Evolutionary conservation across 2,113 vertebrate genomes (phyloP).

Genomic region (Caloenas nicobarica): DNA sequence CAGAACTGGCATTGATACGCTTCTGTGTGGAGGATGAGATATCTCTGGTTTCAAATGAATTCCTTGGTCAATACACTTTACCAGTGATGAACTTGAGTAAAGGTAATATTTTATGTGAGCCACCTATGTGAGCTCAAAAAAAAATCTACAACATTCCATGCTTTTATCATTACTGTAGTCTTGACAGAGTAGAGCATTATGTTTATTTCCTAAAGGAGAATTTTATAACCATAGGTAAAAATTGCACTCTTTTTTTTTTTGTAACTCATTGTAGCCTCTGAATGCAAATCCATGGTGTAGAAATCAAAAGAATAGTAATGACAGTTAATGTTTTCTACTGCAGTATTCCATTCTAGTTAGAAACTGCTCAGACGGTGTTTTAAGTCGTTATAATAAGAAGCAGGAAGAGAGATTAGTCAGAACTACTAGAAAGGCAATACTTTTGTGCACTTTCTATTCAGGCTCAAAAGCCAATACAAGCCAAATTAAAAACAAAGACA

Average conservation of each 20-base stretch:
- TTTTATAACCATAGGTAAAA: background rate
- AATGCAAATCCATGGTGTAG: background rate
- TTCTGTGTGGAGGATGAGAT: conserved; percentile 81
- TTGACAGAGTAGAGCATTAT: background rate
- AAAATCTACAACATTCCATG: background rate
- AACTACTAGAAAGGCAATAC: background rate
- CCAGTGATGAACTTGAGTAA: conserved; percentile 82
- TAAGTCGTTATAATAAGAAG: background rate
- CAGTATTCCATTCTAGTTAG: background rate
- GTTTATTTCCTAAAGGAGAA: background rate
- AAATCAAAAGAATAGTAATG: background rate
- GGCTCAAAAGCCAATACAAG: background rate
- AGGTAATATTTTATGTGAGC: conserved; percentile 76
- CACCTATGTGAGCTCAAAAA: background rate
- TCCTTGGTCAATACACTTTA: conserved; percentile 87
- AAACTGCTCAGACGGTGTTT: background rate
- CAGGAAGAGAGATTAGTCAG: background rate
- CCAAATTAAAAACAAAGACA: background rate
- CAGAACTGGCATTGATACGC: conserved; percentile 84
- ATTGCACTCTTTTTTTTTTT: background rate
- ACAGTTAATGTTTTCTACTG: background rate
- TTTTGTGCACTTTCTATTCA: background rate
- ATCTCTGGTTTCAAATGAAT: conserved; percentile 76
- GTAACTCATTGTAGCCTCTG: background rate
- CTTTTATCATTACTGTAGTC: background rate